Evolutionary conservation across 64 coral and sea anemone genomes (phyloP).

Genomic region (Montipora sp.): DNA sequence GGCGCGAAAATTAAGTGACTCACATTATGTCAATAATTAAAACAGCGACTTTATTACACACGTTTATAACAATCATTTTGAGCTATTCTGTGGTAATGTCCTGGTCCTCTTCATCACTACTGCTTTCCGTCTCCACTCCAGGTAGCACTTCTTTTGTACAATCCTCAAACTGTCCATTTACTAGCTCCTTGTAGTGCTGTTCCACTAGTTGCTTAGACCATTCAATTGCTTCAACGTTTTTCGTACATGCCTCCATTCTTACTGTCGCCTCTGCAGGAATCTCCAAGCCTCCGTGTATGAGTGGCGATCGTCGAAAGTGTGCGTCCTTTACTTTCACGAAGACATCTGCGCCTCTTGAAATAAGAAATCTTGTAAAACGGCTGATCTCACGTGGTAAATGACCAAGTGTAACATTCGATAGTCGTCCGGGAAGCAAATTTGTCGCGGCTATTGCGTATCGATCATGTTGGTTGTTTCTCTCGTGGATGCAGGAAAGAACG

Average conservation of each 20-base stretch:
- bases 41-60: slow-evolving; percentile 3
- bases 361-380: slow-evolving; percentile 62
- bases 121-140: slow-evolving; percentile 45
- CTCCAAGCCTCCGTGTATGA: slow-evolving; percentile 43
- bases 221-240: slow-evolving; percentile 44
- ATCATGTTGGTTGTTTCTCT: slow-evolving; percentile 12
- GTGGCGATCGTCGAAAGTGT: slow-evolving; percentile 54
- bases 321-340: slow-evolving; percentile 59
- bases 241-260: slow-evolving; percentile 49
- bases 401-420: slow-evolving; percentile 50
- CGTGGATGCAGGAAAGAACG: slow-evolving; percentile 26
- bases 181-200: slow-evolving; percentile 53
- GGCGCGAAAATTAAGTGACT: neutral
- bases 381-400: slow-evolving; percentile 59
- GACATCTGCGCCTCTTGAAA: slow-evolving; percentile 73
- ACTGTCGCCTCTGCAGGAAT: slow-evolving; percentile 49
- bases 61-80: slow-evolving; percentile 14
- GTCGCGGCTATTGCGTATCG: slow-evolving; percentile 24
- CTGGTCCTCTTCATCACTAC: slow-evolving; percentile 47
- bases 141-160: slow-evolving; percentile 48
- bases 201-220: slow-evolving; percentile 3
- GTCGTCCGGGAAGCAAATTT: slow-evolving; percentile 39
- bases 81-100: slow-evolving; percentile 51
- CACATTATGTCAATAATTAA: slow-evolving; percentile 9
- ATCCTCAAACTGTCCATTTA: slow-evolving; percentile 49